These are phyloP conservation scores for Epinephelus cyanopodus DNA, from an alignment of 2,113 vertebrate genomes.

Conservation along the genomic window DNA sequence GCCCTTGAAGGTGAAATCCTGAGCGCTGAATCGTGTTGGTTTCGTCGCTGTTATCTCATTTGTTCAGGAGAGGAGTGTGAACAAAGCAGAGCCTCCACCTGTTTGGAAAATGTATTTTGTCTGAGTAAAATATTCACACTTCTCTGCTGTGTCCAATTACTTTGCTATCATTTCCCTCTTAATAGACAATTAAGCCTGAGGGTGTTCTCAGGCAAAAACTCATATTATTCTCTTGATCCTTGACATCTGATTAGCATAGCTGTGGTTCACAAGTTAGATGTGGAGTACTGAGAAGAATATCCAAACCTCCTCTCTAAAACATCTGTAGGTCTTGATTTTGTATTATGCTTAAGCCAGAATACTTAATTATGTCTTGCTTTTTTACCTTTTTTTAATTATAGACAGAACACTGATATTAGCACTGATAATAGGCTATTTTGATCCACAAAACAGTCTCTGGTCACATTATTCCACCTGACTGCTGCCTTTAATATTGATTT, in stretches of 20 bases:
- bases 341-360: neutral
- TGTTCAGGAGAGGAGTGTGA: constrained; percentile 29
- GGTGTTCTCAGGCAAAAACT: neutral
- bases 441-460: neutral
- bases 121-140: constrained; percentile 4
- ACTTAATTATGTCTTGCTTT: neutral
- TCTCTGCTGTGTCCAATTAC: constrained; percentile 28
- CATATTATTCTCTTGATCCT: constrained; percentile 2
- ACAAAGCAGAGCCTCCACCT: constrained; percentile 18
- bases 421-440: neutral
- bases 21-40: constrained; percentile 6
- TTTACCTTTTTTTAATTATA: neutral
- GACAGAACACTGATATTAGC: neutral
- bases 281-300: neutral
- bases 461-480: neutral
- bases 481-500: neutral
- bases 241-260: constrained; percentile 28
- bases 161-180: constrained; percentile 26
- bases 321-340: neutral
- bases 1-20: constrained; percentile 24
- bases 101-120: neutral
- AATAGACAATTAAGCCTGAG: constrained; percentile 26
- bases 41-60: constrained; percentile 26
- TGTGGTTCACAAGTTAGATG: neutral
- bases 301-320: neutral